Evolutionary conservation across 1,140 invertebrate genomes (phyloP), one percentile per base, ranked within the genome.

Genomic region (Pseudobourletiella spinata): DNA sequence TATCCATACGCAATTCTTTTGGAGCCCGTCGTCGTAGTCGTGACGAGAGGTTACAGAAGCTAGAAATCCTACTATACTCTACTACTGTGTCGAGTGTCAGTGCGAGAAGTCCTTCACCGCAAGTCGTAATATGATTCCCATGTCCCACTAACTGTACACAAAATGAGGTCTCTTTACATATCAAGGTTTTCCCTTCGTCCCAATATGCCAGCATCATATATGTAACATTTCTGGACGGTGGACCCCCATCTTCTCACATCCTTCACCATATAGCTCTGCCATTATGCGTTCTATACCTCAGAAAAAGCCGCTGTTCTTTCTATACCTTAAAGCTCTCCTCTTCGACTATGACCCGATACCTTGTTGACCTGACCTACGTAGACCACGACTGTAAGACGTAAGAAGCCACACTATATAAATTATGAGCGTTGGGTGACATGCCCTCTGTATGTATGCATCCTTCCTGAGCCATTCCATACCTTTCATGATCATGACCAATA

Each of bases 1-100:
- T 51, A 51, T 51, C 43, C 24, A 18, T 51, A 14, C 48, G 48
- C 48, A 51, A 51, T 51, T 51, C 48, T 51, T 51, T 46, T 46
- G 8, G 8, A 11, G n/a, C 8, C n/a, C 8, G n/a, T 39, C 8
- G n/a, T 39, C 8, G n/a, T 39, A 39, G 35, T 39, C 8, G n/a
- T 39, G n/a, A 39, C n/a, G n/a, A 39, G 8, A 39, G n/a, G 8
- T n/a, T n/a, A 11, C 8, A 39, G 35, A 11, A 39, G n/a, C 8
- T 39, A 39, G 35, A 39, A 11, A 39, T 8, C n/a, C n/a, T 11
- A 39, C 8, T 39, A 39, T 11, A 39, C n/a, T 39, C n/a, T 39
- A 39, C 8, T 39, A n/a, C 35, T 39, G n/a, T 39, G n/a, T 11
- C n/a, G n/a, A 11, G 8, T 39, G n/a, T 39, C 35, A 11, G n/a